Evolutionary conservation across 53 echinoderm and acorn worm species (phyloP).

Genomic region (Apostichopus leukothele): DNA sequence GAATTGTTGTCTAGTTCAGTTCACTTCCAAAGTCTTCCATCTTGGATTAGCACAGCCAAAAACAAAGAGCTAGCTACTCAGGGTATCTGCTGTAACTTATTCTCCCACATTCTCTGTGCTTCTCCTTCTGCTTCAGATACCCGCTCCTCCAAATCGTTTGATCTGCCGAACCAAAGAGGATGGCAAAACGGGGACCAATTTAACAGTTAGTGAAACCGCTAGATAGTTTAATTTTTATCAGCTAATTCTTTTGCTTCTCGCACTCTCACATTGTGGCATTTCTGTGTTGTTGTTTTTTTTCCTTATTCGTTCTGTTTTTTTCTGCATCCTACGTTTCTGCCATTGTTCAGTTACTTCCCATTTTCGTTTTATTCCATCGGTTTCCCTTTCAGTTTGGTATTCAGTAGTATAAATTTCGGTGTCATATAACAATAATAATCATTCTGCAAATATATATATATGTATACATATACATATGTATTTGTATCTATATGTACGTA

Average conservation of each 20-base stretch:
- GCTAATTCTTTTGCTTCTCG: constrained; percentile 11
- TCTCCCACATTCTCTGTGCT: constrained; percentile 43
- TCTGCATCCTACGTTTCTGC: neutral
- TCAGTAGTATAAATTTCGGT: neutral
- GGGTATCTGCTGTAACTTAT: constrained; percentile 1
- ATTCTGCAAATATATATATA: neutral
- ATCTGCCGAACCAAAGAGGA: constrained; percentile 44
- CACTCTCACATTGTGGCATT: constrained; percentile 7
- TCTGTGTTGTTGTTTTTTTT: neutral
- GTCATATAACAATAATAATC: neutral
- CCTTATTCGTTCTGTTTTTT: neutral
- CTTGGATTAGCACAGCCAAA: constrained; percentile 6
- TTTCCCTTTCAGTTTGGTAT: neutral
- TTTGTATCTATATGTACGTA: too few relatives aligned
- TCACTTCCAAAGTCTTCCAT: neutral
- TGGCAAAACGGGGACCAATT: constrained; percentile 46
- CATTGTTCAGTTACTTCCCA: neutral
- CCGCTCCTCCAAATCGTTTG: constrained; percentile 43
- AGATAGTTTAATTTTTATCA: neutral
- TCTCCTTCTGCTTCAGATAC: constrained; percentile 45
- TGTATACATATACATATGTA: too few relatives aligned
- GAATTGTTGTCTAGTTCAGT: neutral
- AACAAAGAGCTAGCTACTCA: neutral
- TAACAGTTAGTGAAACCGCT: constrained; percentile 39
- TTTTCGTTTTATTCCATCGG: neutral